Evolutionary conservation across 2,888 invertebrate genomes (phyloP).

Genomic region (Drosophila borealis): DNA sequence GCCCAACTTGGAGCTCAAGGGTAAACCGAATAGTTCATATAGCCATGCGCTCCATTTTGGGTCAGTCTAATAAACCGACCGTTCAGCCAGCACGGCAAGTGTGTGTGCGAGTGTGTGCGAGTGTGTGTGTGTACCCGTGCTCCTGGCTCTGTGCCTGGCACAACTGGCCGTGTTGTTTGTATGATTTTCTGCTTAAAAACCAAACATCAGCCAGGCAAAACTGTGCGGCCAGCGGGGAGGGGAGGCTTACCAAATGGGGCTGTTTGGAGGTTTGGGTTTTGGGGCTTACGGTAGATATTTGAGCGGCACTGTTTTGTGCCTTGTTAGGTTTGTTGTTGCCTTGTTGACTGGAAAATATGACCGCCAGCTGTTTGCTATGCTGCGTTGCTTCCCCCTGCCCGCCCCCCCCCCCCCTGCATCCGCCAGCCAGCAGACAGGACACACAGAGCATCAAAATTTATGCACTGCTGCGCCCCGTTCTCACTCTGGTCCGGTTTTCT

Average conservation of each 20-base stretch:
- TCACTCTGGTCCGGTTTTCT: conserved; percentile 7
- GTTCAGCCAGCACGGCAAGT: conserved; percentile 17
- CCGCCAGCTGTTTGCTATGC: conserved; percentile 78
- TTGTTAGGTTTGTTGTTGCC: conserved; percentile 75
- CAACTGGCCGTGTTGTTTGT: conserved; percentile 53
- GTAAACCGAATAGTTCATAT: conserved; percentile 58
- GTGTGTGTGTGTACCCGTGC: conserved; percentile 15
- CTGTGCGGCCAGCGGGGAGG: conserved; percentile 19
- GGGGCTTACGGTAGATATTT: conserved; percentile 8
- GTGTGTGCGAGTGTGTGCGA: conserved; percentile 1
- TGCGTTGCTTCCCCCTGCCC: conserved; percentile 15
- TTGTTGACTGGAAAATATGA: conserved; percentile 80
- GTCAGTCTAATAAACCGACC: conserved; percentile 80
- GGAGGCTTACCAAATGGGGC: neutral
- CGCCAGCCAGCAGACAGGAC: neutral
- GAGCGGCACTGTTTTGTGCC: conserved; percentile 35
- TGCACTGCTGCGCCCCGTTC: conserved; percentile 41
- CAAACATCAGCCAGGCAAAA: conserved; percentile 51
- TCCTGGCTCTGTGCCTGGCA: conserved; percentile 26
- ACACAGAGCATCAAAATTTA: conserved; percentile 51
- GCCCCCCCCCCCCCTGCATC: neutral
- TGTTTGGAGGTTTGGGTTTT: conserved; percentile 8
- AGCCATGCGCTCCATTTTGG: conserved; percentile 73
- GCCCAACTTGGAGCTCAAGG: conserved; percentile 46
- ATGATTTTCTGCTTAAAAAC: conserved; percentile 75